A percentile compares a stretch with the other conserved stretches of the same genome.
Conservation (phyloP, 2,113 vertebrate genomes). For the Scomber scombrus region DNA sequence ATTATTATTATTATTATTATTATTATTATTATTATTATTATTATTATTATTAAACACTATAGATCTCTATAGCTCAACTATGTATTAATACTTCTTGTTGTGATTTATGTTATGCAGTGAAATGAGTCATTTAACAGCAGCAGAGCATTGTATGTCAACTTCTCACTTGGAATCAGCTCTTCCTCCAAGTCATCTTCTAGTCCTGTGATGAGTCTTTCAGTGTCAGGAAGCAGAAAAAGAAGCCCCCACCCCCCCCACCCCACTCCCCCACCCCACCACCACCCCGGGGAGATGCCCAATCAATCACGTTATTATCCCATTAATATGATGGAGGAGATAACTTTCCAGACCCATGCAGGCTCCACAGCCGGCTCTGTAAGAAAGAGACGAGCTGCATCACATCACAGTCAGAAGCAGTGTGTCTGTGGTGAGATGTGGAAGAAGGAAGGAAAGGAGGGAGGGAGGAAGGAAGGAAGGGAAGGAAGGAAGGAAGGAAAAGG, state of each 20-base stretch:
- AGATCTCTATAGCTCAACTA: no score
- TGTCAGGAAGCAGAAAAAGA: slow-evolving; percentile 49
- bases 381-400: slow-evolving; percentile 22
- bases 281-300: slow-evolving; percentile 41
- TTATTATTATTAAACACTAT: no score
- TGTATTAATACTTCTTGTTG: no score
- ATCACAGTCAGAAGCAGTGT: slow-evolving; percentile 6
- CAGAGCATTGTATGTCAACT: no score
- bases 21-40: no score
- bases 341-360: slow-evolving; percentile 36
- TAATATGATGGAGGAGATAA: slow-evolving; percentile 57
- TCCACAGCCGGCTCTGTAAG: neutral
- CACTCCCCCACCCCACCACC: no score
- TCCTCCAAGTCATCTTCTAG: neutral
- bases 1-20: no score
- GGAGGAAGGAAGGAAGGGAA: no score
- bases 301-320: slow-evolving; percentile 62
- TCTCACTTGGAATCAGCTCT: neutral
- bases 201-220: slow-evolving; percentile 22
- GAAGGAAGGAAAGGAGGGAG: no score
- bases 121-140: no score
- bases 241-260: slow-evolving; percentile 16
- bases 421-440: slow-evolving; percentile 17
- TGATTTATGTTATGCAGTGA: no score
- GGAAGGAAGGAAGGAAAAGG: no score